Base-by-base conservation (phyloP, 2,888 invertebrate genomes). In the Autographa gamma region DNA sequence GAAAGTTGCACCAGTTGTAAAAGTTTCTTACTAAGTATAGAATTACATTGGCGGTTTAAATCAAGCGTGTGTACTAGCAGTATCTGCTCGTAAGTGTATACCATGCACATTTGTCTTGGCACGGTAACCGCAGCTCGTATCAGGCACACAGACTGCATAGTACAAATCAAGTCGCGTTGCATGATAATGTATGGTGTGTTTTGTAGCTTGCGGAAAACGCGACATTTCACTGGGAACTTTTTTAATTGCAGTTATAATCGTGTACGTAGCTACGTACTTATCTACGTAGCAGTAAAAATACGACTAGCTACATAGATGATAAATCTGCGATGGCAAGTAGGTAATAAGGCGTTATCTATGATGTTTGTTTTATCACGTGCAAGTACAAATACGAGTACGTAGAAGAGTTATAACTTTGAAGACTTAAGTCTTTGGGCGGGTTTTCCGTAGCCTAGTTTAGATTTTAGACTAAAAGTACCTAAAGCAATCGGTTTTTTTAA, bases 121-220 rank as follows among this genome's bases (percentile, higher is more conserved):
- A 56, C 54, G 13, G 25, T 19, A 56, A 19, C 14, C 54, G 25
- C 54, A 25, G 19, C 54, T 56, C 54, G 54, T 56, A 25, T 56
- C 54, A 25, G 54, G 25, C 19, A 16, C 6, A n/a, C 48, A 25
- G 19, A 25, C 54, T 56, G 54, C 54, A 19, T 56, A 56, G 54
- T 56, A 56, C 54, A 56, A 56, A 56, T 56, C 54, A 56, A 56
- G 54, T 56, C 19, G 25, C 25, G 54, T 56, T 56, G 54, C 54
- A 56, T 56, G 11, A 19, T 54, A 56, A 56, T 56, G 54, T 19
- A 19, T 54, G 19, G 11, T 56, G 25, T 56, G 54, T 25, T 56
- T 19, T 56, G 11, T 13, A 48, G 48, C 48, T 48, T 56, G 54
- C 54, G 54, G 54, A 25, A 19, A 56, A 56, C 11, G 19, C 54